A percentile compares a stretch with the other conserved stretches of the same genome.
phyloP scores from a whole-genome alignment of 2,888 invertebrate species.

The Arctia plantaginis region DNA sequence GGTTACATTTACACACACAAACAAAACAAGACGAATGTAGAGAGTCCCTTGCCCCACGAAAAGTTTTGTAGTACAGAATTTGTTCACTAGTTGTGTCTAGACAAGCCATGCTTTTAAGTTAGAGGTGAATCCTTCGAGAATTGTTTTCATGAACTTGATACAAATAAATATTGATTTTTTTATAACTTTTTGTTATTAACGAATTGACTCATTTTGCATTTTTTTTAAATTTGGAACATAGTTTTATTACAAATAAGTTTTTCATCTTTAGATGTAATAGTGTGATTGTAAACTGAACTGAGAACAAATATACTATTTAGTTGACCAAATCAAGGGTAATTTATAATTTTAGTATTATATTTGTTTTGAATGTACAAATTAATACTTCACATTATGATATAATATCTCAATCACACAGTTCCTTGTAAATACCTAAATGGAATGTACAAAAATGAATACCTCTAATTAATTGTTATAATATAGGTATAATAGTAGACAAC shows the following conservation, averaged over 20 bases:
- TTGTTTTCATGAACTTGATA: constrained; percentile 69
- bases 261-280: neutral
- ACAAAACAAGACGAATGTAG: constrained; percentile 69
- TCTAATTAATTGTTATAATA: neutral
- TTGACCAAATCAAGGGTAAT: neutral
- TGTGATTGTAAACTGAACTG: neutral
- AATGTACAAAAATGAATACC: neutral
- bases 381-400: neutral
- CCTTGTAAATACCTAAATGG: neutral
- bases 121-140: constrained; percentile 78
- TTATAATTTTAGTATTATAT: neutral
- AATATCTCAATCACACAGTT: neutral
- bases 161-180: constrained; percentile 57
- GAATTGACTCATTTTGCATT: constrained; percentile 12
- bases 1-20: constrained; percentile 76
- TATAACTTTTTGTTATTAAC: constrained; percentile 32
- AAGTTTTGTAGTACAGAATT: constrained; percentile 85
- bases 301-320: neutral
- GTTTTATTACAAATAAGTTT: neutral
- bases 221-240: constrained; percentile 16
- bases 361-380: neutral
- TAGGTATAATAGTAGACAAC: constrained; percentile 1
- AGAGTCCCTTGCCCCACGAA: constrained; percentile 81
- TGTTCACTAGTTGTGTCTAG: constrained; percentile 85
- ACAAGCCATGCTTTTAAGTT: constrained; percentile 83